Evolutionary conservation across 2,797 vertebrate genomes (phyloP).

Genomic region (Astyanax mexicanus): DNA sequence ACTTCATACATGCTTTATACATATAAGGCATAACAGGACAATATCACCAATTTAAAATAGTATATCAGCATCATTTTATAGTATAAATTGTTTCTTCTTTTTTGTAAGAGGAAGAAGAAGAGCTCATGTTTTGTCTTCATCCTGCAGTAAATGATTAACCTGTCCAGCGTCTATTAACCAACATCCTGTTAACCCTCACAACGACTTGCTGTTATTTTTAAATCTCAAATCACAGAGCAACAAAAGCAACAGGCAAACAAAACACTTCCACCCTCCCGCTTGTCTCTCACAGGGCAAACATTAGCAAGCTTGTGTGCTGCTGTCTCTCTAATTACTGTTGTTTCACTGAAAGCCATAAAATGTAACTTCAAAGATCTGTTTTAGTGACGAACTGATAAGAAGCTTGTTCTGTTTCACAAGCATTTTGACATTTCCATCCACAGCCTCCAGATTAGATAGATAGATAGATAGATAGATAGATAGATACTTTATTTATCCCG

Average conservation of each 20-base stretch:
- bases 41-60: too few relatives aligned
- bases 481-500: too few relatives aligned
- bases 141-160: slow-evolving; percentile 40
- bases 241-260: slow-evolving; percentile 52
- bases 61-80: too few relatives aligned
- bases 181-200: slow-evolving; percentile 38
- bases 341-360: slow-evolving; percentile 60
- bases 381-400: slow-evolving; percentile 51
- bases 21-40: too few relatives aligned
- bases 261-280: slow-evolving; percentile 53
- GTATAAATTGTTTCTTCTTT: too few relatives aligned
- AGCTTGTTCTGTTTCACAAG: slow-evolving; percentile 34
- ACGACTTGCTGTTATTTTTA: slow-evolving; percentile 54
- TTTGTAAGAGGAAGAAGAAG: not conserved
- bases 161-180: slow-evolving; percentile 35
- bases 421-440: slow-evolving; percentile 28
- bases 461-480: too few relatives aligned
- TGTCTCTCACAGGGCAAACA: slow-evolving; percentile 58
- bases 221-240: slow-evolving; percentile 58
- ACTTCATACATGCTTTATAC: too few relatives aligned
- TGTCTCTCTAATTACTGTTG: slow-evolving; percentile 58
- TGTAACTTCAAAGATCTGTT: slow-evolving; percentile 56
- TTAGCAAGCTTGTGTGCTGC: slow-evolving; percentile 51
- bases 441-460: slow-evolving; percentile 12
- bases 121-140: slow-evolving; percentile 34